These are phyloP conservation scores for Agonopterix alstromeriana DNA, from an alignment of 2,888 invertebrate species.

Conservation along the genomic window DNA sequence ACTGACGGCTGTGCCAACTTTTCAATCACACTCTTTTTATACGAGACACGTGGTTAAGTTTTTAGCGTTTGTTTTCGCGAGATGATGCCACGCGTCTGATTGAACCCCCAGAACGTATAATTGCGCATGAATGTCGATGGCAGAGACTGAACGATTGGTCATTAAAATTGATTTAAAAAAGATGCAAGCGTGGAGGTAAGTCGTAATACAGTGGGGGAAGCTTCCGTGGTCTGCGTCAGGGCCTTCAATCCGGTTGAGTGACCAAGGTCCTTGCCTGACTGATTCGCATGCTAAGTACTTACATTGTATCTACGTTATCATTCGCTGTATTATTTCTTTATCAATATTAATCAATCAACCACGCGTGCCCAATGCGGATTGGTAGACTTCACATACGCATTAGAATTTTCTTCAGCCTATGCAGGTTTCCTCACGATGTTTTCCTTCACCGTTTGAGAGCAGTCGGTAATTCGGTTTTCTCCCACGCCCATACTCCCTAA, in stretches of 20 bases:
- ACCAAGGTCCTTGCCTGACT: conserved; percentile 28
- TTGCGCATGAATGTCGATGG: conserved; percentile 4
- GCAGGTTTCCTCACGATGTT: too few species aligned
- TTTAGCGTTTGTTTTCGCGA: conserved; percentile 14
- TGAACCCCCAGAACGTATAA: conserved; percentile 11
- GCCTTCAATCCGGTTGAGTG: conserved; percentile 36
- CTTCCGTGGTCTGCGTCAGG: conserved; percentile 44
- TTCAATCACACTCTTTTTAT: conserved; percentile 38
- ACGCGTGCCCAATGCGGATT: too few species aligned
- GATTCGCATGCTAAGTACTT: too few species aligned
- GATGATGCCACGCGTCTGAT: conserved; percentile 2
- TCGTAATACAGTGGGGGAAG: conserved; percentile 12
- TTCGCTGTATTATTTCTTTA: too few species aligned
- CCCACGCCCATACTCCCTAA: too few species aligned
- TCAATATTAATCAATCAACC: too few species aligned
- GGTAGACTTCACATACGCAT: too few species aligned
- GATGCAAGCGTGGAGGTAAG: background rate
- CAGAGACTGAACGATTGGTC: too few species aligned
- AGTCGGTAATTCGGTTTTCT: too few species aligned
- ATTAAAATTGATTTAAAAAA: background rate
- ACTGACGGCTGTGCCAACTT: conserved; percentile 54
- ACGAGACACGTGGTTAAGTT: conserved; percentile 44
- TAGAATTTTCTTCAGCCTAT: too few species aligned
- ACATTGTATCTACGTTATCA: too few species aligned
- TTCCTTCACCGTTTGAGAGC: too few species aligned